Evolutionary conservation across 2,888 invertebrate species (phyloP), one percentile per base, ranked within the genome.

Genomic region (Tinea semifulvella): DNA sequence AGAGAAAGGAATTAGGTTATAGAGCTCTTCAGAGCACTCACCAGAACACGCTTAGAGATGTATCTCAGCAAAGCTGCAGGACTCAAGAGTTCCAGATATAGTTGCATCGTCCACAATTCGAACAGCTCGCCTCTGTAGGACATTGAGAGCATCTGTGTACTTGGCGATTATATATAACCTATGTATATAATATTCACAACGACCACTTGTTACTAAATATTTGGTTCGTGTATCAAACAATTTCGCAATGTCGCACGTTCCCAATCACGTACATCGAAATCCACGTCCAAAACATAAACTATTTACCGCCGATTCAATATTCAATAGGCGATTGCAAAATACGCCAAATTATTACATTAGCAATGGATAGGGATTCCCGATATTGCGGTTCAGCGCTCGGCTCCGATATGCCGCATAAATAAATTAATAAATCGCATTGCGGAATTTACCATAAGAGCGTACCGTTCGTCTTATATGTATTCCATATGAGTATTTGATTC

Each of bases 261-360:
- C 64, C 61, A 66, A 70, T 71, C 76, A 77, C 79, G 74, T 75
- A 69, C 67, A 63, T 71, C 69, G 68, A 75, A 79, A 79, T 76
- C 71, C 70, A 68, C 74, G 70, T 61, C 60, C 70, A 65, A 66
- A 74, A 70, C 77, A 79, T 80, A 76, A 79, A 79, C 80, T 77
- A 80, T 80, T 80, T 79, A 79, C 71, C 53, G 64, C 70, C 73
- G 69, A 73, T 76, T 77, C 72, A 77, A 77, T 77, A 80, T 80
- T 79, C 80, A 76, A 79, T 76, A 73, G 72, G 71, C 74, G 75
- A 77, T 77, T 76, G 76, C 72, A 79, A 80, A 79, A 80, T 80
- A 79, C 79, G 71, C 79, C 79, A 80, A 80, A 80, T 80, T 80
- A 80, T 80, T 80, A 76, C 77, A 79, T 80, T 79, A 80, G 76